Percentiles rank a stretch among this genome's conserved stretches.
These are phyloP conservation scores for Tuta absoluta DNA, from an alignment of 2,888 invertebrate genomes.

Conservation along the genomic window DNA sequence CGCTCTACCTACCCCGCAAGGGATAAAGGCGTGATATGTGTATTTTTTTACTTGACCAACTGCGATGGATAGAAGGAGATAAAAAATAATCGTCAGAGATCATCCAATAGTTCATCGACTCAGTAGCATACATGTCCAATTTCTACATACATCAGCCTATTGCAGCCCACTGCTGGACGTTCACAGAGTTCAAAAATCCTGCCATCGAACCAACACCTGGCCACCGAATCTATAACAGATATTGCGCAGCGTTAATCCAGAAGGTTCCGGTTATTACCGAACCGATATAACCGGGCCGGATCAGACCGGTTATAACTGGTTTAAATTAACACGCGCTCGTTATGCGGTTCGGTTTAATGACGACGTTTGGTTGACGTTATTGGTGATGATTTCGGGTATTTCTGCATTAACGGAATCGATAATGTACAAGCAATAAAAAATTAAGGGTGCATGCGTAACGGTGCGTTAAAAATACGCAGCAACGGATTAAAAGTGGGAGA, in stretches of 20 bases:
- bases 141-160: too few relatives aligned
- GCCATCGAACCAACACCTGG: neutral
- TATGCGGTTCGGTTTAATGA: slow-evolving; percentile 34
- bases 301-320: slow-evolving; percentile 36
- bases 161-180: too few relatives aligned
- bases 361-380: slow-evolving; percentile 32
- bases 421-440: neutral
- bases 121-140: too few relatives aligned
- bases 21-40: too few relatives aligned
- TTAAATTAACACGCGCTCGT: slow-evolving; percentile 37
- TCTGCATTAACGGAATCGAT: neutral
- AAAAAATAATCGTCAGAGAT: too few relatives aligned
- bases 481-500: too few relatives aligned
- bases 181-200: neutral
- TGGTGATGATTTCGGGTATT: neutral
- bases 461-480: too few relatives aligned
- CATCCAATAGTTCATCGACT: too few relatives aligned
- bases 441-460: too few relatives aligned
- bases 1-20: too few relatives aligned
- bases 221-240: slow-evolving; percentile 40
- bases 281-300: slow-evolving; percentile 31
- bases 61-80: too few relatives aligned
- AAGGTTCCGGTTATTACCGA: slow-evolving; percentile 40
- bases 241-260: slow-evolving; percentile 44
- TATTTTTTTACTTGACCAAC: too few relatives aligned